Evolutionary conservation across 53 echinoderm and acorn worm genomes (phyloP).

Genomic region (Astropecten irregularis): DNA sequence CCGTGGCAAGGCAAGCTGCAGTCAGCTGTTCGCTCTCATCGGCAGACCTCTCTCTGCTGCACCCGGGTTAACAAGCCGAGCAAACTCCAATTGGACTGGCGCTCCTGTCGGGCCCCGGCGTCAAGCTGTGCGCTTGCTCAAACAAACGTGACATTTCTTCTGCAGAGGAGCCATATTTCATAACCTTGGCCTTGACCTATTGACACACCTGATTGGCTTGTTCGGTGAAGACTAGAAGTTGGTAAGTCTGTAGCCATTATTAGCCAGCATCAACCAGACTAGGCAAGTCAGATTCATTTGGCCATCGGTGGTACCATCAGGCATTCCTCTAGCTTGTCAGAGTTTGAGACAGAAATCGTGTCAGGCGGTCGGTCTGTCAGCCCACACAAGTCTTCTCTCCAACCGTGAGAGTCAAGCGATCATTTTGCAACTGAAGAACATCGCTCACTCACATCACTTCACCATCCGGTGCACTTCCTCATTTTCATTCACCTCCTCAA

Average conservation of each 20-base stretch:
- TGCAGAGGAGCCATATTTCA: not conserved
- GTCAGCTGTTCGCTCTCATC: conserved; percentile 3
- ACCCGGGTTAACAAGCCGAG: not conserved
- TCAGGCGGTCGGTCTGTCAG: not conserved
- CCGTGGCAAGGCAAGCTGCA: not conserved
- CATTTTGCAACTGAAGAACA: too few species aligned
- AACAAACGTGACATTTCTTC: conserved; percentile 10
- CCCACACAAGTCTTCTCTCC: not conserved
- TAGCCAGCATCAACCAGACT: not conserved
- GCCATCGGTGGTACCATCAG: not conserved
- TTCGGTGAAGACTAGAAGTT: not conserved
- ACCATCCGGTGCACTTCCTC: not conserved
- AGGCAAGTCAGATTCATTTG: too few species aligned
- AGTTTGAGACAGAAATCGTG: too few species aligned
- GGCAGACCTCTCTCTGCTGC: too few species aligned
- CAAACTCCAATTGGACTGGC: not conserved
- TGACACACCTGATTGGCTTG: conserved; percentile 37
- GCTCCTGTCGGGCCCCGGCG: not conserved
- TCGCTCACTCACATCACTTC: too few species aligned
- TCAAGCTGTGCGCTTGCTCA: conserved; percentile 1
- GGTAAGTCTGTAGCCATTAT: conserved; percentile 4
- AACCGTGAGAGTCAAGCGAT: not conserved
- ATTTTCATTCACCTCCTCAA: not conserved
- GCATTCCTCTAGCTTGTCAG: not conserved
- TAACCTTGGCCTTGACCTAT: conserved; percentile 38